Conservation (phyloP, 2,888 invertebrate species). For the Melipona beecheii region DNA sequence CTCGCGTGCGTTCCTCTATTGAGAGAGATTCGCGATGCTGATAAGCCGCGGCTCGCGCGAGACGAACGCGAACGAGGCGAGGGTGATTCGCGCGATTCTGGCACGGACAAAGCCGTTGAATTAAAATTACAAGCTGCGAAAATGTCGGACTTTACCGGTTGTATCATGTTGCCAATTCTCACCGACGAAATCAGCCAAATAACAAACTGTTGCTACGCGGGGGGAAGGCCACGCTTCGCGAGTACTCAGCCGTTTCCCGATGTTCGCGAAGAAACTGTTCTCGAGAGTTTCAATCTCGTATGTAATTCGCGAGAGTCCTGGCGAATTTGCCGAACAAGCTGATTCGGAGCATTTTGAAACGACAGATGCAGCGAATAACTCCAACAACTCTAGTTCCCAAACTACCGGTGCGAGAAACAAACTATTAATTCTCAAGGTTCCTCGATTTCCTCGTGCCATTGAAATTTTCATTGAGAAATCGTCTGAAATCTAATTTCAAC, state of each 20-base stretch:
- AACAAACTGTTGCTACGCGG: constrained; percentile 17
- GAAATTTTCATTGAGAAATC: no score
- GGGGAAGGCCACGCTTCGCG: not conserved
- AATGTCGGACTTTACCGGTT: constrained; percentile 27
- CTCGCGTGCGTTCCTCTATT: constrained; percentile 7
- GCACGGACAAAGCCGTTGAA: constrained; percentile 56
- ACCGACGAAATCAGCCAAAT: constrained; percentile 36
- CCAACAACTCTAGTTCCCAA: no score
- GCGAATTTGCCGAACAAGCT: not conserved
- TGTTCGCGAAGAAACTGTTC: not conserved
- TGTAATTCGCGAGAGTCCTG: no score
- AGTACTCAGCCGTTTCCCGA: constrained; percentile 10
- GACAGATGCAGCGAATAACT: no score
- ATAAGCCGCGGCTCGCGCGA: constrained; percentile 8
- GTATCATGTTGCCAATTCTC: constrained; percentile 56
- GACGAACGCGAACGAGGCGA: not conserved
- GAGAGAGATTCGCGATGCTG: not conserved
- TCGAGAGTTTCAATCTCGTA: not conserved
- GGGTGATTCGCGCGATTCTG: constrained; percentile 43
- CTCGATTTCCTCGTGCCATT: no score
- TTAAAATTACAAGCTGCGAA: constrained; percentile 52
- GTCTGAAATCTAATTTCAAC: no score
- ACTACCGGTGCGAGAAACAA: no score
- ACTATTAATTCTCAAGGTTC: no score
- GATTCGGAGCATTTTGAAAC: no score